Evolutionary conservation across 2,888 invertebrate genomes (phyloP), one percentile per base, ranked within the genome.

Genomic region (Rhagonycha lutea): DNA sequence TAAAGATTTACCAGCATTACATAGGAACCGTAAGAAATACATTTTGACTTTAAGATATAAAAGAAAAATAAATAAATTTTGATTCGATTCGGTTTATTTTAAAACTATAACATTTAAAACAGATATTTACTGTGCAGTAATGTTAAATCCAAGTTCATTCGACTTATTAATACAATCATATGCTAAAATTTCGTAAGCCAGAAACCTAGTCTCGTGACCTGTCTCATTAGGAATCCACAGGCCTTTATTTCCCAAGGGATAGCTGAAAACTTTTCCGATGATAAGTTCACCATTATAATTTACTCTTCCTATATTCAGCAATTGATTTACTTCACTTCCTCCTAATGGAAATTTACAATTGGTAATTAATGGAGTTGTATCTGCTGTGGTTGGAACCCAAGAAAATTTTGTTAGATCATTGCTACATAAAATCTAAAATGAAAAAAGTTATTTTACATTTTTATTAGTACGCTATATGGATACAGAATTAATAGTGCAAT

Each of bases 261-360:
- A 9, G 3, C 68, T 26, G 18, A 73, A 68, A 14, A 73, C 68
- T 61, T 73, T 73, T 26, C 72, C 72, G 23, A 68, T 61, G 8
- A 61, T 18, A 7, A 18, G 9, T 26, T 68, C 24, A 2, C 72
- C 68, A 26, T 61, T 11, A 68, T 73, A 18, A 18, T 24, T 26
- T 7, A 73, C 61, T 26, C 72, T 68, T 60, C 72, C 72, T 14
- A 73, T 73, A 14, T 68, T 28, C 11, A 73, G n/a, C 9, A n/a
- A 2, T 11, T 68, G 61, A 5, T 29, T 62, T 14, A 60, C 8
- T 68, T 73, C 72, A 18, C 12, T 23, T 5, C 72, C 72, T 11
- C 72, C 72, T 14, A 68, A 0, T 11, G 61, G 61, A 7, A 72
- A 47, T 14, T 14, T 14, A 18, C 62, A 67, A 28, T 73, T 23